These are phyloP conservation scores for Alouatta palliata DNA, from an alignment of 2,113 vertebrate species.

Conservation along the genomic window DNA sequence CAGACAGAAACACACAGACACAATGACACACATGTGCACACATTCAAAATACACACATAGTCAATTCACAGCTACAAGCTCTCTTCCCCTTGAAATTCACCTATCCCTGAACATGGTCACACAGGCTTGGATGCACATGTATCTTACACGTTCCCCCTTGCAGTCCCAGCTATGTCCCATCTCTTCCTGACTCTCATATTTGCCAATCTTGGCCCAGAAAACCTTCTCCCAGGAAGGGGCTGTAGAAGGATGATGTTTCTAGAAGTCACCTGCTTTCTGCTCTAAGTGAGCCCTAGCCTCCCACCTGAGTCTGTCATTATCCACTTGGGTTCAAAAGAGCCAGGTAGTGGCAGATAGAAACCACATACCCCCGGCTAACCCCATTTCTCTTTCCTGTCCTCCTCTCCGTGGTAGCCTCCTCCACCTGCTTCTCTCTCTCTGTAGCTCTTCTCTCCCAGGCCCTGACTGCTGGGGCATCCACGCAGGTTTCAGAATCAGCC, in stretches of 20 bases:
- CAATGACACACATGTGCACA: background rate
- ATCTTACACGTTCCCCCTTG: background rate
- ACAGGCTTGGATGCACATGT: fast-evolving
- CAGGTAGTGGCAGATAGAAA: background rate
- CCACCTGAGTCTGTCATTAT: background rate
- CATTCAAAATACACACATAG: background rate
- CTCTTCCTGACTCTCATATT: background rate
- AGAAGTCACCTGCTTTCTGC: background rate
- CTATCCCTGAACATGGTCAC: background rate
- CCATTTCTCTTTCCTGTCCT: background rate
- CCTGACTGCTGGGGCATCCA: background rate
- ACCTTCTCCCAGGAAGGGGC: background rate
- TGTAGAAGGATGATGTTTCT: background rate
- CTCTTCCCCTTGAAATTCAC: background rate
- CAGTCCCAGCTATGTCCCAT: background rate
- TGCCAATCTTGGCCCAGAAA: background rate
- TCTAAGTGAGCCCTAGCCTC: background rate
- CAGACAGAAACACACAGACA: background rate
- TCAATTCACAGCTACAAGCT: background rate
- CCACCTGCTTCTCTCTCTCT: background rate
- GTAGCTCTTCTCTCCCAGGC: background rate
- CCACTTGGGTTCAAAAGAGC: background rate
- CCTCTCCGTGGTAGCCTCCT: background rate
- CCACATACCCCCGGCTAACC: background rate
- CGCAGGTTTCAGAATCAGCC: background rate